Percentiles rank a stretch among this genome's conserved stretches.
These are phyloP conservation scores for Eutrigla gurnardus DNA, from an alignment of 2,797 vertebrate genomes.

Conservation along the genomic window DNA sequence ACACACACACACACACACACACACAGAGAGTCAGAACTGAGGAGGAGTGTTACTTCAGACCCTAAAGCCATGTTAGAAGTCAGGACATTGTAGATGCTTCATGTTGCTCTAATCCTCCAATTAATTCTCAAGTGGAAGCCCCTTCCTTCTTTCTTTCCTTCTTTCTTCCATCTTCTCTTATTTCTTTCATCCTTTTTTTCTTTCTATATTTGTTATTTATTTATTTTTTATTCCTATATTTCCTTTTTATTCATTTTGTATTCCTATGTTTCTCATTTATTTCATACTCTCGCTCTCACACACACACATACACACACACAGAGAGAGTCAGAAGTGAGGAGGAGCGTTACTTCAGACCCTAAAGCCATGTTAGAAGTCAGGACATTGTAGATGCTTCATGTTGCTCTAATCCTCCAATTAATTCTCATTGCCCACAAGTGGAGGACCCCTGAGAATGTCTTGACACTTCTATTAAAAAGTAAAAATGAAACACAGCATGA, in stretches of 20 bases:
- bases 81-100: slow-evolving; percentile 70
- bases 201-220: too few species aligned
- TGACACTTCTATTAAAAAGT: slow-evolving; percentile 81
- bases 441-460: slow-evolving; percentile 66
- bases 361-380: slow-evolving; percentile 73
- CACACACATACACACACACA: slow-evolving; percentile 18
- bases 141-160: slow-evolving; percentile 20
- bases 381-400: slow-evolving; percentile 70
- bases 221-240: too few species aligned
- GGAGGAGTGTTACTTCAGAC: slow-evolving; percentile 49
- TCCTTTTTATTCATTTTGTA: too few species aligned
- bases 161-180: too few species aligned
- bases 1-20: slow-evolving; percentile 21
- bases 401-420: slow-evolving; percentile 81
- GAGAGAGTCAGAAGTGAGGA: slow-evolving; percentile 39
- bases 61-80: slow-evolving; percentile 73
- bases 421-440: slow-evolving; percentile 75
- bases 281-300: not conserved
- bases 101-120: slow-evolving; percentile 79
- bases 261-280: too few species aligned
- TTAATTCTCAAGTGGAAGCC: slow-evolving; percentile 77
- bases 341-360: slow-evolving; percentile 58
- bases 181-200: too few species aligned
- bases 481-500: slow-evolving; percentile 77
- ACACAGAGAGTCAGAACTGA: slow-evolving; percentile 37